Percentiles rank a stretch among this genome's conserved stretches.
Evolutionary conservation across 2,113 vertebrate species (phyloP).

Genomic region (Gambusia affinis): DNA sequence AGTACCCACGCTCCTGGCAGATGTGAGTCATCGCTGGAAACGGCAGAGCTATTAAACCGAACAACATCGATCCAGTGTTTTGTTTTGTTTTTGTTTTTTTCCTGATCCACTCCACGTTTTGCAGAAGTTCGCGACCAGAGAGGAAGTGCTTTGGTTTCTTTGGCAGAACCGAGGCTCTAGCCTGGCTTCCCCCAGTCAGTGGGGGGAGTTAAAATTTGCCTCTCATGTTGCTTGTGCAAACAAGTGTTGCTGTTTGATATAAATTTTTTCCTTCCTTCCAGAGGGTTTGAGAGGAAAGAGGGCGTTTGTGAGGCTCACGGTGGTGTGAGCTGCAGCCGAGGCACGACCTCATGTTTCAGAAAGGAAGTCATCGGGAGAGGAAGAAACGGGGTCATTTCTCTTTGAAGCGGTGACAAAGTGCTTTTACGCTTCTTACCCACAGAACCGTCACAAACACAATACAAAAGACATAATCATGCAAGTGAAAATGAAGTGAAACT

Average conservation of each 20-base stretch:
- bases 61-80: constrained; percentile 40
- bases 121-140: constrained; percentile 51
- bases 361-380: constrained; percentile 16
- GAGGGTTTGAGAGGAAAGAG: constrained; percentile 56
- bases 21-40: constrained; percentile 34
- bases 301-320: constrained; percentile 36
- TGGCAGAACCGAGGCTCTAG: constrained; percentile 58
- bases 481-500: background rate
- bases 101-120: constrained; percentile 70
- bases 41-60: constrained; percentile 9
- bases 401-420: constrained; percentile 20
- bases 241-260: constrained; percentile 66
- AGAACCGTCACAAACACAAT: background rate
- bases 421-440: background rate
- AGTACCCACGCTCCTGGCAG: constrained; percentile 18
- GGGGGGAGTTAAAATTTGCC: constrained; percentile 71
- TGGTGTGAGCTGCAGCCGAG: constrained; percentile 29
- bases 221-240: constrained; percentile 76
- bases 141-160: constrained; percentile 77
- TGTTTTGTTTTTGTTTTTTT: no score
- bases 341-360: constrained; percentile 38
- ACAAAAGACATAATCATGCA: background rate
- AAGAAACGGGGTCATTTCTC: background rate
- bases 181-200: constrained; percentile 54
- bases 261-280: constrained; percentile 41